Evolutionary conservation across 2,797 vertebrate species (phyloP), one percentile per base, ranked within the genome.

Genomic region (Crenuchus spilurus): DNA sequence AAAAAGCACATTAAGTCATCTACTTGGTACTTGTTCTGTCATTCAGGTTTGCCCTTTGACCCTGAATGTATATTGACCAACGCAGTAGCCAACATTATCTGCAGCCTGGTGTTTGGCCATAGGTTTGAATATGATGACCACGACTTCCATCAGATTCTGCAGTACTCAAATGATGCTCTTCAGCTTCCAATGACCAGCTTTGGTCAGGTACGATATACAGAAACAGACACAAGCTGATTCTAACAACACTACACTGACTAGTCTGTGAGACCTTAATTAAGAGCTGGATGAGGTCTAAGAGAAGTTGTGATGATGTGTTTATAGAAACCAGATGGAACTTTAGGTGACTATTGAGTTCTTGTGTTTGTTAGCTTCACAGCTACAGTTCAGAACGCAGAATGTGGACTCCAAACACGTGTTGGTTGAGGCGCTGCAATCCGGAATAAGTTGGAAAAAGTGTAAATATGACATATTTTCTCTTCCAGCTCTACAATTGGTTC

Each of bases 1-100:
- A 14, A 22, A 46, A 49, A 2, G 22, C 20, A 24, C 46, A 49
- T 7, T 0, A 10, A 4, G 41, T 13, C 22, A 11, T 13, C 20
- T 2, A n/a, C 20, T 14, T 10, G 22, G 6, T 31, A 2, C 26
- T 61, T 26, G 11, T 48, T 35, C 55, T 11, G 6, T 76, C 33
- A 49, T 46, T 20, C 64, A 94, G 93, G 87, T 11, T 30, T 74
- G 41, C 77, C 92, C 57, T 94, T 94, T 37, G 81, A 93, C 51
- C 92, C 93, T 46, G 89, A 85, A 0, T 82, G 76, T 3, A 41
- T 79, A 28, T 33, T 93, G 16, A 87, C 80, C 85, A 88, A 83
- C 0, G 11, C 85, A 0, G 66, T 90, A 20, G 86, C 89, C 74
- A 95, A 94, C 62, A 60, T 95, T n/a, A 91, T 94, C 83, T 92